Base-by-base conservation (phyloP, 2,888 invertebrate genomes). In the Euclidia mi region DNA sequence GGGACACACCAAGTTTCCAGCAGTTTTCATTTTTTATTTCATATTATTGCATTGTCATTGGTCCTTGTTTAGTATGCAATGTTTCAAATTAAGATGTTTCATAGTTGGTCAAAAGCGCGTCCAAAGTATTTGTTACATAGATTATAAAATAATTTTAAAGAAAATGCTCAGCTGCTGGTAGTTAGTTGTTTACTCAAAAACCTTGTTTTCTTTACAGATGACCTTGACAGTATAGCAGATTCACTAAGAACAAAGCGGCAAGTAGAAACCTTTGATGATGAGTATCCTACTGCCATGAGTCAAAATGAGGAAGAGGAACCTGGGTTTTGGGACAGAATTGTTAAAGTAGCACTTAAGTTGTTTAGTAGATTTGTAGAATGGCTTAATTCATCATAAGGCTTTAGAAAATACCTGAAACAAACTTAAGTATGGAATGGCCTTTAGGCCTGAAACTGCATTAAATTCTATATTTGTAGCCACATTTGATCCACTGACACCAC, bases 321-420 rank as follows among this genome's bases (percentile, higher is more conserved):
- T 4, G 84, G 93, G 11, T 93, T 95, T 71, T 95, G 94, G 94
- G 90, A 92, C 57, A 82, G 85, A 76, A 83, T 94, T 9, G 88
- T 94, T 12, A 91, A 87, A 84, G 87, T 92, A 50, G 94, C 94
- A 14, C 66, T 94, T 11, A 93, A 90, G 72, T 63, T 94, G 59
- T 91, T 95, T 35, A 90, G 84, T 64, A 84, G 71, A 76, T 93
- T 95, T 66, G 77, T 95, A 49, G 91, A 93, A 75, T 95, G 95
- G 95, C 74, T 95, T 29, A 94, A 94, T 77, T 80, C 88, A 2
- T 91, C 76, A 57, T 61, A 56, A 32, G n/a, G n/a, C n/a, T n/a
- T n/a, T n/a, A n/a, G 20, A 25, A 6, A 25, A 25, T 25, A 1
- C 20, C n/a, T 6, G 20, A 25, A 25, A 25, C 20, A 3, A 25